Conservation (phyloP, 2,888 invertebrate genomes). For the Ctenicera cuprea region DNA sequence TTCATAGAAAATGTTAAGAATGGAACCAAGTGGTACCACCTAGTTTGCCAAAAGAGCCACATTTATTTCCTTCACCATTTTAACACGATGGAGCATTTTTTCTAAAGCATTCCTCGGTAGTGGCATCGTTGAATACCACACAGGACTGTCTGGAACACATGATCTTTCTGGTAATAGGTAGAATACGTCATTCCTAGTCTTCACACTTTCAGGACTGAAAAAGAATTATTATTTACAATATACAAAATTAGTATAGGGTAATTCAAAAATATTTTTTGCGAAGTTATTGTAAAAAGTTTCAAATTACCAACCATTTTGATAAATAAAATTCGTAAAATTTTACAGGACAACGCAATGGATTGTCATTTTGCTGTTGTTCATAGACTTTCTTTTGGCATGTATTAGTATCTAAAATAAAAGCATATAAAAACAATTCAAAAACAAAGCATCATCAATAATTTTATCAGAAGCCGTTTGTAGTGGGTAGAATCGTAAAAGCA, state of each 20-base stretch:
- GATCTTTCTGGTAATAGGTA: constrained; percentile 95
- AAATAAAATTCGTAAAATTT: constrained; percentile 97
- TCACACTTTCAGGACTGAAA: constrained; percentile 93
- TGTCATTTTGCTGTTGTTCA: constrained; percentile 95
- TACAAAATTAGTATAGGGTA: too few relatives aligned
- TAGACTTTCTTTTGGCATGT: constrained; percentile 91
- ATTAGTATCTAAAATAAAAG: constrained; percentile 80
- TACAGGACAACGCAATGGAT: constrained; percentile 95
- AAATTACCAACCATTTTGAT: constrained; percentile 94
- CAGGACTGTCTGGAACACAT: constrained; percentile 96
- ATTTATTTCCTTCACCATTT: constrained; percentile 95
- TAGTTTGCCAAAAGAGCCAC: constrained; percentile 86
- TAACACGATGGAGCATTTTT: constrained; percentile 94
- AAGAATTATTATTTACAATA: too few relatives aligned
- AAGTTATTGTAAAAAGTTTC: too few relatives aligned
- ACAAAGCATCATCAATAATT: not conserved
- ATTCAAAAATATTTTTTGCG: too few relatives aligned
- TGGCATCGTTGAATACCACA: constrained; percentile 95
- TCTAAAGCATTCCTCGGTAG: constrained; percentile 87
- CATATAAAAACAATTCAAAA: not conserved
- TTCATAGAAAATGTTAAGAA: constrained; percentile 33
- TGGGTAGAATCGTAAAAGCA: constrained; percentile 90
- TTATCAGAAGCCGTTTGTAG: constrained; percentile 86
- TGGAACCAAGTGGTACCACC: constrained; percentile 59
- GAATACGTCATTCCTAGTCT: constrained; percentile 94